Conservation (phyloP, 2,797 vertebrate genomes). For the Chaetophractus vellerosus region DNA sequence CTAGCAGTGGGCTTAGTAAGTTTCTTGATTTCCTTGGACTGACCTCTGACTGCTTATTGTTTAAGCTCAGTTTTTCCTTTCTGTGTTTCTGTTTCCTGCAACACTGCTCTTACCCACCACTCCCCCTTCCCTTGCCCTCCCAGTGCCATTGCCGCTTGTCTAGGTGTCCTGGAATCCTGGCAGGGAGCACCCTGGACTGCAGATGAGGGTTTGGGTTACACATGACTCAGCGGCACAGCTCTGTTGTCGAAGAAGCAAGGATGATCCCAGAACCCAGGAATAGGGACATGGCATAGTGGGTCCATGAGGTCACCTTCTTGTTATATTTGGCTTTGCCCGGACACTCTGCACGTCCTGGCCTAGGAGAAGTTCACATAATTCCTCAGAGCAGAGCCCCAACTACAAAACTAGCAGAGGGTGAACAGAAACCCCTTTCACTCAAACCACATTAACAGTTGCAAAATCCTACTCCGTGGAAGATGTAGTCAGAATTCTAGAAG, state of each 20-base stretch:
- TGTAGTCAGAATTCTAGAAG: not conserved
- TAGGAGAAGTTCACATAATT: not conserved
- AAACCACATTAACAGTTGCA: not conserved
- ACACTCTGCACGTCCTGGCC: not conserved
- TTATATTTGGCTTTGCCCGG: conserved; percentile 40
- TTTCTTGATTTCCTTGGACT: not conserved
- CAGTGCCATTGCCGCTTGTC: not conserved
- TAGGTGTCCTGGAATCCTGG: not conserved
- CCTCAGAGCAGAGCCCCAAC: not conserved
- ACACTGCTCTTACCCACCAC: not conserved
- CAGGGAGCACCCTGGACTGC: not conserved
- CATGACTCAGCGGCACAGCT: conserved; percentile 61
- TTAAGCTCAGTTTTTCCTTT: not conserved
- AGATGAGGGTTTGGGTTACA: conserved; percentile 1
- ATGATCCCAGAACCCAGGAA: conserved; percentile 74
- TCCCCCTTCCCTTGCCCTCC: not conserved
- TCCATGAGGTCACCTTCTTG: conserved; percentile 47
- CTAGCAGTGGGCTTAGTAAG: not conserved
- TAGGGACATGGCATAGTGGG: conserved; percentile 28
- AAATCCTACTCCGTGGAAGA: not conserved
- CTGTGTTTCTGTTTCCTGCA: not conserved
- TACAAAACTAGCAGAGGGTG: not conserved
- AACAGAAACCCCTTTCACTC: not conserved
- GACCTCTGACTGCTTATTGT: not conserved
- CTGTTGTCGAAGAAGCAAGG: conserved; percentile 5